Evolutionary conservation across 2,797 vertebrate species (phyloP).

Genomic region (Chanos chanos): DNA sequence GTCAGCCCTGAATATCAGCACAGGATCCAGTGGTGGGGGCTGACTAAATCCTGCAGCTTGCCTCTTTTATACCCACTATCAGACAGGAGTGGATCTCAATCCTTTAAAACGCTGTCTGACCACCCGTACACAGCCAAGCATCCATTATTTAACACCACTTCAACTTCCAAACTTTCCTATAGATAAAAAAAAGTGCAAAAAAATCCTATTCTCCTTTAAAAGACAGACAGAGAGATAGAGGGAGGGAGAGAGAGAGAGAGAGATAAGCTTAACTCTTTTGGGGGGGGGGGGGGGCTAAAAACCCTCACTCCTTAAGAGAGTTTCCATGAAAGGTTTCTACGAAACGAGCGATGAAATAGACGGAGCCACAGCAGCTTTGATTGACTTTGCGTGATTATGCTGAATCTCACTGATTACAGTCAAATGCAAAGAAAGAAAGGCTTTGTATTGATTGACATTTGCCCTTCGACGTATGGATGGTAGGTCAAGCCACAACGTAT

Average conservation of each 20-base stretch:
- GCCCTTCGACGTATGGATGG: slow-evolving; percentile 12
- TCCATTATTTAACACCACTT: slow-evolving; percentile 29
- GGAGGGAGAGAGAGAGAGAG: too few species aligned
- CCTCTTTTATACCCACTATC: slow-evolving; percentile 4
- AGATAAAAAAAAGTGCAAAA: neutral
- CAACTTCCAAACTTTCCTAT: slow-evolving; percentile 24
- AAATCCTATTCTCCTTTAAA: neutral
- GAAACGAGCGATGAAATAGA: slow-evolving; percentile 20
- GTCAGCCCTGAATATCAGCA: neutral
- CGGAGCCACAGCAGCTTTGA: slow-evolving; percentile 21
- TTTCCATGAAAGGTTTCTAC: too few species aligned
- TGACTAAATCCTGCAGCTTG: slow-evolving; percentile 6
- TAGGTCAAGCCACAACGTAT: slow-evolving; percentile 18
- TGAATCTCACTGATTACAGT: too few species aligned
- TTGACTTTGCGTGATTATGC: slow-evolving; percentile 25
- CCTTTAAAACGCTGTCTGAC: slow-evolving; percentile 21
- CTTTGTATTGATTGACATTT: too few species aligned
- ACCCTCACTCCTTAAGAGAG: too few species aligned
- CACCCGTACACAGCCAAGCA: slow-evolving; percentile 13
- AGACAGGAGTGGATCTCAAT: slow-evolving; percentile 15
- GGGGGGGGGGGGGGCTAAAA: too few species aligned
- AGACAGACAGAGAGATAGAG: neutral
- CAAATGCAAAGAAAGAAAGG: too few species aligned
- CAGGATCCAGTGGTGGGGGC: slow-evolving; percentile 5
- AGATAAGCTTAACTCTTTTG: too few species aligned